Conservation (phyloP, 2,888 invertebrate genomes). For the Nebria salina region DNA sequence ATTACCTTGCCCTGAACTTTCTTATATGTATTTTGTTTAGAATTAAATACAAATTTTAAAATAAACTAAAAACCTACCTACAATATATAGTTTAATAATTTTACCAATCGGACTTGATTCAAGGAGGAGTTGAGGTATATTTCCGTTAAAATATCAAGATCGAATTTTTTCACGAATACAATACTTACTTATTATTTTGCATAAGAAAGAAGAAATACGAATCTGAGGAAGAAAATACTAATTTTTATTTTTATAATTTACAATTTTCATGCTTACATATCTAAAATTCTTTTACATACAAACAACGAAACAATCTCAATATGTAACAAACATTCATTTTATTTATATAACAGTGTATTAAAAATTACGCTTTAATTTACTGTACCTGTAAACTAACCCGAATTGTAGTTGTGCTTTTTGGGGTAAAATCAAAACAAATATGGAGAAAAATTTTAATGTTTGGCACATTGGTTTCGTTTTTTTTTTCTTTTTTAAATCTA, state of each 20-base stretch:
- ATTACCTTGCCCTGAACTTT: too few species aligned
- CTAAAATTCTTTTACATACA: not conserved
- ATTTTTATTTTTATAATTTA: not conserved
- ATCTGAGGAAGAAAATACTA: not conserved
- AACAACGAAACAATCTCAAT: not conserved
- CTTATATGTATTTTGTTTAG: too few species aligned
- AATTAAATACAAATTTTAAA: too few species aligned
- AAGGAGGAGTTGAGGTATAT: too few species aligned
- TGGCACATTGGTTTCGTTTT: constrained; percentile 37
- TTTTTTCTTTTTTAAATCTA: constrained; percentile 6
- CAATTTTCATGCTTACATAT: not conserved
- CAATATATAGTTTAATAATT: too few species aligned
- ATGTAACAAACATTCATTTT: not conserved
- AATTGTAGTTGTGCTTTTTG: not conserved
- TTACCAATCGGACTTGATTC: too few species aligned
- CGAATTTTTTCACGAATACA: too few species aligned
- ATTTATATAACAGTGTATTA: not conserved
- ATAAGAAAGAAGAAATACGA: not conserved
- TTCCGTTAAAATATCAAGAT: too few species aligned
- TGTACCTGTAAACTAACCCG: not conserved
- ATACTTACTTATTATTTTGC: too few species aligned
- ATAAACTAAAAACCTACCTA: too few species aligned
- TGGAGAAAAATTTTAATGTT: constrained; percentile 21
- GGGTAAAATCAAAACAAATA: not conserved
- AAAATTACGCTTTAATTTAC: not conserved